Evolutionary conservation across 2,113 vertebrate genomes (phyloP).

Genomic region (Phoenicopterus ruber): DNA sequence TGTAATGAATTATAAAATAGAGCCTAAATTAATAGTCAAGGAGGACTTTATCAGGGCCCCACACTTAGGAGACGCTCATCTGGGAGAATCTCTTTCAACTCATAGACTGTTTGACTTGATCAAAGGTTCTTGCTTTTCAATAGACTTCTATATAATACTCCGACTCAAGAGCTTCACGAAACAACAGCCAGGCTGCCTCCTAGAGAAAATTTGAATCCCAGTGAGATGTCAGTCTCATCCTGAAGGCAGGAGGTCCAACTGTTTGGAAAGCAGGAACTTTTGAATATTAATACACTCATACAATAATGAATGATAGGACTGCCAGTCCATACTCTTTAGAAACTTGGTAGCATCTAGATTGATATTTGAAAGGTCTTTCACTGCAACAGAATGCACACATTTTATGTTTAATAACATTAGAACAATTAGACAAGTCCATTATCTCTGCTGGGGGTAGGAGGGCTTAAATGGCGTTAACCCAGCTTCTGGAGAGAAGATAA

Average conservation of each 20-base stretch:
- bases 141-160: constrained; percentile 2
- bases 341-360: not conserved
- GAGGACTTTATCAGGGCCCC: constrained; percentile 20
- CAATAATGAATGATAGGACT: not conserved
- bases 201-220: not conserved
- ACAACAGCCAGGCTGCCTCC: not conserved
- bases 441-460: not conserved
- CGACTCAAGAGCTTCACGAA: not conserved
- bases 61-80: constrained; percentile 5
- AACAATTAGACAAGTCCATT: not conserved
- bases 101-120: constrained; percentile 23
- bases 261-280: not conserved
- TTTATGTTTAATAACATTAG: not conserved
- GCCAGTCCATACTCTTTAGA: not conserved
- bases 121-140: constrained; percentile 45
- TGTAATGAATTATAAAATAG: constrained; percentile 62
- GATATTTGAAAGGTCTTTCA: not conserved
- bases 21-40: constrained; percentile 46
- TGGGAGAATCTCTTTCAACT: constrained; percentile 38
- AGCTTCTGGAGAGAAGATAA: not conserved
- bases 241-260: constrained; percentile 18
- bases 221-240: not conserved
- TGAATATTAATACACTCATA: not conserved
- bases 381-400: not conserved
- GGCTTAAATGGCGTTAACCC: not conserved